These are phyloP conservation scores for Iphiclides podalirius DNA, from an alignment of 2,888 invertebrate genomes.

Conservation along the genomic window DNA sequence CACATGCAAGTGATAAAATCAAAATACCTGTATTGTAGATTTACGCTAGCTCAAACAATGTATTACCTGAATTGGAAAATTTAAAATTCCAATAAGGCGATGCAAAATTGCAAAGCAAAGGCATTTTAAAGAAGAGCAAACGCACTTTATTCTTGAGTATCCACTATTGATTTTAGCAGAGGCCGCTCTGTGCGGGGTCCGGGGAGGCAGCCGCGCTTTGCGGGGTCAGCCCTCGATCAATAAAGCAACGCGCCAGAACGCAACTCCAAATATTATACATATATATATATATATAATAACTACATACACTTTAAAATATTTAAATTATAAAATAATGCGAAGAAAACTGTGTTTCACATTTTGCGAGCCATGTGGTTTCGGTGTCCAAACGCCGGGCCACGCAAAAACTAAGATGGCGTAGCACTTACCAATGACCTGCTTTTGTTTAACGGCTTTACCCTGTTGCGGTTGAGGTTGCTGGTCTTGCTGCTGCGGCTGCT, in stretches of 20 bases:
- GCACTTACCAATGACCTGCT: conserved; percentile 92
- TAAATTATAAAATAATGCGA: conserved; percentile 1
- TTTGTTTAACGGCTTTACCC: conserved; percentile 81
- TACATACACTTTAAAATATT: neutral
- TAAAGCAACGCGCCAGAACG: conserved; percentile 34
- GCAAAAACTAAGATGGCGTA: conserved; percentile 73
- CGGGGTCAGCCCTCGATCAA: conserved; percentile 57
- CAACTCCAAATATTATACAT: neutral
- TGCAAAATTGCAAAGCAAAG: neutral
- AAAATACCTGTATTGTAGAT: too few relatives aligned
- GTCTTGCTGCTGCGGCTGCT: conserved; percentile 85
- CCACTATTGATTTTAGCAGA: conserved; percentile 13
- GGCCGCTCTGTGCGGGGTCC: conserved; percentile 19
- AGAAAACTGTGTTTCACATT: conserved; percentile 22
- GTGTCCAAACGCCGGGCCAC: conserved; percentile 53
- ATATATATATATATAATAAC: too few relatives aligned
- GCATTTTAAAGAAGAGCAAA: neutral
- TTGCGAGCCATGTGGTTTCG: conserved; percentile 62
- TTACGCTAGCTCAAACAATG: neutral
- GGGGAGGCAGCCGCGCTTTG: conserved; percentile 32
- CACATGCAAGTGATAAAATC: too few relatives aligned
- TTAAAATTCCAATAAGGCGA: neutral
- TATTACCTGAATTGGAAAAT: neutral
- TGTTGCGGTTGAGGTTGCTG: conserved; percentile 80
- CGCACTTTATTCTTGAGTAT: neutral